These are phyloP conservation scores for Anas bernieri DNA, from an alignment of 2,797 vertebrate species.

Conservation along the genomic window DNA sequence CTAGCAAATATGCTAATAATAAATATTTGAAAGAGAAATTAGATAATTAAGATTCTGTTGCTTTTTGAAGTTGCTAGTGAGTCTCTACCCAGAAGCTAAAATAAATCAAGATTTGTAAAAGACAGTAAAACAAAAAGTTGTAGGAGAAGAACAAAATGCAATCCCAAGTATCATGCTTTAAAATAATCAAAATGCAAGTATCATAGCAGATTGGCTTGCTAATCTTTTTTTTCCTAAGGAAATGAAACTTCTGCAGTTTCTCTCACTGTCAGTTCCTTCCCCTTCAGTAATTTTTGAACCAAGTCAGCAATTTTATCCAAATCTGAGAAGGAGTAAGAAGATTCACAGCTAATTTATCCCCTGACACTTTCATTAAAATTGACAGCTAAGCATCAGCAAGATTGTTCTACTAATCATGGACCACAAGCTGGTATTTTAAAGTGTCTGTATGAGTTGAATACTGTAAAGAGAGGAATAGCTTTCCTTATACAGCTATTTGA, in stretches of 20 bases:
- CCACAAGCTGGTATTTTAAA: neutral
- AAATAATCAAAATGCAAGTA: neutral
- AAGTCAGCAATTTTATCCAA: conserved; percentile 13
- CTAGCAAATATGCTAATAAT: neutral
- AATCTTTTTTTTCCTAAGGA: conserved; percentile 33
- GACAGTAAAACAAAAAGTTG: neutral
- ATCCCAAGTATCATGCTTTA: neutral
- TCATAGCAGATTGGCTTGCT: neutral
- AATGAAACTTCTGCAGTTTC: neutral
- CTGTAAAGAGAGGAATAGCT: neutral
- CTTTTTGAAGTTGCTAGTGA: neutral
- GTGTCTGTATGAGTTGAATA: neutral
- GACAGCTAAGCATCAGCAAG: neutral
- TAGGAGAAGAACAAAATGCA: neutral
- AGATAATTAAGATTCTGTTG: neutral
- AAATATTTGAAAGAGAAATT: neutral
- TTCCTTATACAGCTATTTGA: neutral
- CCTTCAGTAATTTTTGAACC: neutral
- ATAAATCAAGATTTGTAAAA: neutral
- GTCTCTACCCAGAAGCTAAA: neutral
- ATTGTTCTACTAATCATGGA: neutral
- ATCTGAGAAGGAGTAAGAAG: neutral
- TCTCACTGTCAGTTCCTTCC: conserved; percentile 17
- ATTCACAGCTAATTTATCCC: neutral
- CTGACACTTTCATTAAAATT: neutral